Base-by-base conservation (phyloP, 2,888 invertebrate genomes). In the Aleiodes testaceus region DNA sequence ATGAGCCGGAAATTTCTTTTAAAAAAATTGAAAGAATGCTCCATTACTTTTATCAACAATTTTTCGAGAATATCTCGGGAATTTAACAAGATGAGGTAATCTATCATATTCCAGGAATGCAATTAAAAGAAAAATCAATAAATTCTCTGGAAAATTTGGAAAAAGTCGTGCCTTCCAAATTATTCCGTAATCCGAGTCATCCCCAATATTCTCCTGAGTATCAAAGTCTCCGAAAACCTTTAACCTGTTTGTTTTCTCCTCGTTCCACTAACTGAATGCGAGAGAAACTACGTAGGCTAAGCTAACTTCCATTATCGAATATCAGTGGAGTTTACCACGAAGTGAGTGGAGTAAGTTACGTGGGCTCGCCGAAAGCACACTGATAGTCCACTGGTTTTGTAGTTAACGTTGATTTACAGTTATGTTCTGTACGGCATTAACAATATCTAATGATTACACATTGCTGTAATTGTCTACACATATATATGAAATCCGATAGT, bases 351-450 rank as follows among this genome's bases (percentile, higher is more conserved):
- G 77, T 78, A 78, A 80, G 79, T 81, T 80, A 75, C 79, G 73
- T 70, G 77, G 78, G 66, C 79, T 79, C 79, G 78, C 76, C 79
- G 79, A 82, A 80, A 82, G 77, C 76, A 65, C 76, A 72, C 78
- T 9, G 79, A 80, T 80, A 78, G 77, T 79, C 77, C 78, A 76
- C 72, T 69, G 76, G 70, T 70, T 45, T 81, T 75, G 80, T 77
- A 77, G 80, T 79, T 82, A 83, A 83, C 83, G 77, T 80, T 83
- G 83, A 83, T 83, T 83, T 83, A 83, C 82, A 81, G 81, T 83
- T 82, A 83, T 82, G 82, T 78, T 72, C 78, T 74, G 72, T 78
- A 79, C 77, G 79, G 80, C 82, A 81, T 83, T 82, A 83, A 83
- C 81, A 81, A 80, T 80, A 79, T 73, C 77, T 83, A 83, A 83